Evolutionary conservation across 2,797 vertebrate species (phyloP).

Genomic region (Heterohyrax brucei): DNA sequence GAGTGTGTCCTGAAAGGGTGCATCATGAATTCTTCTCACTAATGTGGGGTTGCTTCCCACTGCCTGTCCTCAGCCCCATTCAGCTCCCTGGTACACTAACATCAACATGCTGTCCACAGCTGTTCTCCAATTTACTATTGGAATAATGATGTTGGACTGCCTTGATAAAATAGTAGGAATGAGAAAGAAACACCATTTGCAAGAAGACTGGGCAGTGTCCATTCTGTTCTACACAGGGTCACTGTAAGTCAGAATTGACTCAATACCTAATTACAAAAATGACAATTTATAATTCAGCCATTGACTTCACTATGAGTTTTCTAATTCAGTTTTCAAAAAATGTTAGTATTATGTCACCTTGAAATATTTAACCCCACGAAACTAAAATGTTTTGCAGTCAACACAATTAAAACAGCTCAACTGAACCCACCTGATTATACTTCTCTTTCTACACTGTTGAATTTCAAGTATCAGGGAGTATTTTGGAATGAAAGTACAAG

Average conservation of each 20-base stretch:
- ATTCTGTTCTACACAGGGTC: too few relatives aligned
- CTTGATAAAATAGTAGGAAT: neutral
- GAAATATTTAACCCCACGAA: neutral
- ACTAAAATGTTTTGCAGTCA: too few relatives aligned
- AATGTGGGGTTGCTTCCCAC: accelerated
- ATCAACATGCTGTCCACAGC: neutral
- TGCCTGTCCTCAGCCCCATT: neutral
- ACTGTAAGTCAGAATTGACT: too few relatives aligned
- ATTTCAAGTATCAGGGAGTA: too few relatives aligned
- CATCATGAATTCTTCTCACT: neutral
- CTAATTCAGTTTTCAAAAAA: neutral
- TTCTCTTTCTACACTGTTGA: neutral
- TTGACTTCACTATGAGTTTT: neutral
- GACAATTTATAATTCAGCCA: neutral
- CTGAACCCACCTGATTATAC: neutral
- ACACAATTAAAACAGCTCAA: neutral
- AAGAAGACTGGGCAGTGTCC: too few relatives aligned
- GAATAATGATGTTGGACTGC: neutral
- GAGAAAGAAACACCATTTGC: neutral
- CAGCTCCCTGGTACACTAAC: too few relatives aligned
- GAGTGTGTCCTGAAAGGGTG: neutral
- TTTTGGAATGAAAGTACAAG: neutral
- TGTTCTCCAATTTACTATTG: neutral
- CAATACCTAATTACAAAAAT: too few relatives aligned
- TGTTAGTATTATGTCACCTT: neutral